phyloP scores from a whole-genome alignment of 2,113 vertebrate species.

The Poeciliopsis prolifica region DNA sequence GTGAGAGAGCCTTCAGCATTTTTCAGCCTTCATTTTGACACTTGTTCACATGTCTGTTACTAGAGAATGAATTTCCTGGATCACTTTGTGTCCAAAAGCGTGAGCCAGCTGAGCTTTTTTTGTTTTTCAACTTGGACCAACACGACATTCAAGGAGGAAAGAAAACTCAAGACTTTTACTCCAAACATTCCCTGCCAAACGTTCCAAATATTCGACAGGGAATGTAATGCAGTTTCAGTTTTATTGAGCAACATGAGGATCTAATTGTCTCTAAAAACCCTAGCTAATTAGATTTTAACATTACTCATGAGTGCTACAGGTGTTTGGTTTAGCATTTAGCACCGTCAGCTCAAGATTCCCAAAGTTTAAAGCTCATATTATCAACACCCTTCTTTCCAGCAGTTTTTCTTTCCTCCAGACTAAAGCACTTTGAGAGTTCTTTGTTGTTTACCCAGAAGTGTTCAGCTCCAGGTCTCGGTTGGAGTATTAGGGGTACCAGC shows the following conservation, averaged over 20 bases:
- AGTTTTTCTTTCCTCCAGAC: constrained; percentile 1
- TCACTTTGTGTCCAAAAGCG: neutral
- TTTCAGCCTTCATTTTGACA: neutral
- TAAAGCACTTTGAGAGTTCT: constrained; percentile 25
- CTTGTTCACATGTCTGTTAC: no score
- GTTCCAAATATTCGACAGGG: neutral
- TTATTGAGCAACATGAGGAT: neutral
- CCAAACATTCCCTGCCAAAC: no score
- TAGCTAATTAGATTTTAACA: neutral
- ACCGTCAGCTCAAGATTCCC: neutral
- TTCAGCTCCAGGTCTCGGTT: constrained; percentile 33
- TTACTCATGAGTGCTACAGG: neutral
- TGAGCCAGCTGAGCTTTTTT: neutral
- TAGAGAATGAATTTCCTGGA: no score
- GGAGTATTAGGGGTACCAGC: constrained; percentile 52
- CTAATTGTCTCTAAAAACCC: neutral
- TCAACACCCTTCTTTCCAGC: constrained; percentile 1
- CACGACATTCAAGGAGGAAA: neutral
- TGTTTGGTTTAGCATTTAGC: neutral
- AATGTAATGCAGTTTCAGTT: neutral
- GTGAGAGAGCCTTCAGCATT: neutral
- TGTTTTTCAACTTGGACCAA: neutral
- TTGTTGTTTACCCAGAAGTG: constrained; percentile 55
- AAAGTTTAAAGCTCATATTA: neutral
- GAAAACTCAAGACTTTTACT: neutral